phyloP scores from a whole-genome alignment of 2,797 vertebrate species.

The Cirrhinus molitorella region DNA sequence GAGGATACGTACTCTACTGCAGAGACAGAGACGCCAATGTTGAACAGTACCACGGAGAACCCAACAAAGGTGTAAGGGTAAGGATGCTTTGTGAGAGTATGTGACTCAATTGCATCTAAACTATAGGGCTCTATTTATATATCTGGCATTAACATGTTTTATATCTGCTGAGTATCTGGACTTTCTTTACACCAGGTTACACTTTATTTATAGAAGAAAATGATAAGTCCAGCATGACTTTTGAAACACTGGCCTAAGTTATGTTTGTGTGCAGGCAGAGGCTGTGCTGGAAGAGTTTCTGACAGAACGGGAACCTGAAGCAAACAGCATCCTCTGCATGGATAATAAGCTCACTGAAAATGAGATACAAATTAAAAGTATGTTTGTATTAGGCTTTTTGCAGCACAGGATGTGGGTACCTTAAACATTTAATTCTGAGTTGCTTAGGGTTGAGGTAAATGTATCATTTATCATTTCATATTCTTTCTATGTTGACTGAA shows the following conservation, averaged over 20 bases:
- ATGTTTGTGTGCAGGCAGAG: conserved; percentile 58
- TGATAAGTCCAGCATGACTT: neutral
- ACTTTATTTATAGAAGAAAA: too few species aligned
- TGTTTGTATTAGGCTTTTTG: neutral
- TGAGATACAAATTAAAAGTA: conserved; percentile 60
- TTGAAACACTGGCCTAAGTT: neutral
- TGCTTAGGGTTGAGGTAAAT: neutral
- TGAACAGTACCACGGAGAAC: conserved; percentile 42
- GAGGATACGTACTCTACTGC: conserved; percentile 64
- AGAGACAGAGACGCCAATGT: conserved; percentile 54
- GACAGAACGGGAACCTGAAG: conserved; percentile 50
- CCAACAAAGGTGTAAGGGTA: conserved; percentile 63
- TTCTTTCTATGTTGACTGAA: neutral
- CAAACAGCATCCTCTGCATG: conserved; percentile 56
- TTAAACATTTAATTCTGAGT: too few species aligned
- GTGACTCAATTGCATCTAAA: neutral
- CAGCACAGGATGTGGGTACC: too few species aligned
- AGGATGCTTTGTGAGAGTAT: neutral
- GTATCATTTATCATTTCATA: neutral
- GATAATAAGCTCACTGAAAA: conserved; percentile 59
- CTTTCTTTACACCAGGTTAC: neutral
- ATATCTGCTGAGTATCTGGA: neutral
- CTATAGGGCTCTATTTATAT: neutral
- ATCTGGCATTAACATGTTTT: neutral
- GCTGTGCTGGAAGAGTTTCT: conserved; percentile 61